These are phyloP conservation scores for Sander vitreus DNA, from an alignment of 2,113 vertebrate genomes.

Conservation along the genomic window DNA sequence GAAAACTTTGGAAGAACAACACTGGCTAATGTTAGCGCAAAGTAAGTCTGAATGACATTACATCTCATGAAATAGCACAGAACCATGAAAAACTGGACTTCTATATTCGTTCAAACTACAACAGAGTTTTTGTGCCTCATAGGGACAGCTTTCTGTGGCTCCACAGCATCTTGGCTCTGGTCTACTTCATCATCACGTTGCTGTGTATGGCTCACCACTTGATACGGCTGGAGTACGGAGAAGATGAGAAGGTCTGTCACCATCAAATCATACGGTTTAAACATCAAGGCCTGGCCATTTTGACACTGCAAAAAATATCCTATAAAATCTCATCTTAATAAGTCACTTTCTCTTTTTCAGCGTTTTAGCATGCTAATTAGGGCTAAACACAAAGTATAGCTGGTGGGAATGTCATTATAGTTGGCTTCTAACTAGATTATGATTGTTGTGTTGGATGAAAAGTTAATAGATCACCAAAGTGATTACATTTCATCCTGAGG, in stretches of 20 bases:
- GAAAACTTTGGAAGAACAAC: slow-evolving; percentile 96
- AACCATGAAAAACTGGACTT: neutral
- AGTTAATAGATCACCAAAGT: neutral
- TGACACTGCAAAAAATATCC: neutral
- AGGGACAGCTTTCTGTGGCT: slow-evolving; percentile 94
- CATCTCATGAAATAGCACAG: slow-evolving; percentile 48
- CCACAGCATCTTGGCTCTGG: slow-evolving; percentile 91
- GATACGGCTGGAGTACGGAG: slow-evolving; percentile 89
- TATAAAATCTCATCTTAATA: neutral
- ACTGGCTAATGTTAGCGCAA: slow-evolving; percentile 91
- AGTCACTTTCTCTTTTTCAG: neutral
- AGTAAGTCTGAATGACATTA: slow-evolving; percentile 85
- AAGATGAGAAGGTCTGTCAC: slow-evolving; percentile 89
- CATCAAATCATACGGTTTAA: neutral
- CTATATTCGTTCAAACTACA: neutral
- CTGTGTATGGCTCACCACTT: slow-evolving; percentile 94
- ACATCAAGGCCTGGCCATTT: neutral
- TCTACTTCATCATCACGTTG: slow-evolving; percentile 93
- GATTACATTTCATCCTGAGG: neutral
- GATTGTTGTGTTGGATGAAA: neutral
- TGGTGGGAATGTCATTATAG: neutral
- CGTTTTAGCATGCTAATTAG: neutral
- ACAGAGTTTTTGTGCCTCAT: slow-evolving; percentile 42
- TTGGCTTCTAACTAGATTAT: neutral
- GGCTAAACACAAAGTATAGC: neutral